Base-by-base conservation (phyloP, 2,113 vertebrate genomes). In the Sturnira hondurensis region DNA sequence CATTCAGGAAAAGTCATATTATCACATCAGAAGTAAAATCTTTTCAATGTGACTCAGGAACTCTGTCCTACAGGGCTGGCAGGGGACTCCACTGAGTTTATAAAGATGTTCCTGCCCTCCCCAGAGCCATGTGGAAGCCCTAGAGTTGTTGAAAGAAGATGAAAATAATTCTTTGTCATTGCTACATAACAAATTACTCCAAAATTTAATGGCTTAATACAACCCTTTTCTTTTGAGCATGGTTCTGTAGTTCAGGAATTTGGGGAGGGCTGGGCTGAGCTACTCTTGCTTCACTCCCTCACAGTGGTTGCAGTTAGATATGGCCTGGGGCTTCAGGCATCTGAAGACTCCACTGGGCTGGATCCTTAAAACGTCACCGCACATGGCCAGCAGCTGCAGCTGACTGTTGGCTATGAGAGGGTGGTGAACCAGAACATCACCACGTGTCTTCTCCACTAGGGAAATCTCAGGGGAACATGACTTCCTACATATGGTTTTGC, bases 161-260 rank as follows among this genome's bases (percentile, higher is more conserved):
- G 67, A 77, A 63, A 61, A 70, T 76, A 4, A 68, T 28, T 31
- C 47, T 3, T 50, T 73, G 68, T 61, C 67, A 43, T n/a, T 68
- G 36, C 28, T 61, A 24, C 38, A 24, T 71, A 65, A 73, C 84
- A 41, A 65, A 93, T 52, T 36, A 36, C 3, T 33, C 58, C 14
- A 7, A 83, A 93, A 65, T 8, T 3, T 31, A 13, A 28, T 41
- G 36, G 12, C 26, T 82, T 78, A 61, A 83, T 58, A 86, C 56
- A 19, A 17, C 20, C n/a, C 24, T 68, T 90, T 92, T 74, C 38
- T 91, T 90, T 93, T 54, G 17, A 7, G 68, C 14, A 19, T 84
- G 63, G 56, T 87, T 91, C 41, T 93, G 28, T 61, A 45, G 31
- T 52, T 92, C 26, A 71, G 63, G 31, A 81, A 85, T 82, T 61